A percentile compares a stretch with the other conserved stretches of the same genome.
These are phyloP conservation scores for Ostrea edulis DNA, from an alignment of 1,140 invertebrate genomes.

Conservation along the genomic window DNA sequence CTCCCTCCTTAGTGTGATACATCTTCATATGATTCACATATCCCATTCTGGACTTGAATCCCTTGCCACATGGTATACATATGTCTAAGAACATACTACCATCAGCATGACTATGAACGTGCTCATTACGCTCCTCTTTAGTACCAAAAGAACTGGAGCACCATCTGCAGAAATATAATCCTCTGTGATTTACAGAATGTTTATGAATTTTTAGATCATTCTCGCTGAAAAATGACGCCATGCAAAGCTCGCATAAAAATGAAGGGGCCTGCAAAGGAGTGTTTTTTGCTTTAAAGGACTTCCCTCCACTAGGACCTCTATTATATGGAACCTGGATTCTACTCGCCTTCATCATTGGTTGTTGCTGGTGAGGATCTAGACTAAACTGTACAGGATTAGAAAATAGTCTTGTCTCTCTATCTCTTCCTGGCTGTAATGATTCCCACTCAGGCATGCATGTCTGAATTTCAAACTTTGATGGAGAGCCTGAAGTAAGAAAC, in stretches of 20 bases:
- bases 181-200: not conserved
- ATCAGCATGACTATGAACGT: not conserved
- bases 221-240: constrained; percentile 1
- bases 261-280: not conserved
- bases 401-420: not conserved
- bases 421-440: not conserved
- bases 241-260: constrained; percentile 19
- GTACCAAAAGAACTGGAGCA: not conserved
- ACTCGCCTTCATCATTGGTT: not conserved
- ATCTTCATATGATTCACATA: constrained; percentile 14
- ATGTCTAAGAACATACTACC: constrained; percentile 33
- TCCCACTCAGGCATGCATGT: not conserved
- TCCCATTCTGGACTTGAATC: constrained; percentile 41
- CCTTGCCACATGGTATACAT: constrained; percentile 43
- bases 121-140: constrained; percentile 16
- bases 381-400: not conserved
- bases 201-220: not conserved
- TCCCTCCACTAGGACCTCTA: not conserved
- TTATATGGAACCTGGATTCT: not conserved
- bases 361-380: not conserved
- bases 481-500: not conserved
- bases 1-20: constrained; percentile 27
- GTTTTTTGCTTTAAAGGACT: not conserved
- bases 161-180: constrained; percentile 1
- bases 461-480: not conserved